Evolutionary conservation across 2,888 invertebrate species (phyloP), one percentile per base, ranked within the genome.

Genomic region (Melanostoma mellinum): DNA sequence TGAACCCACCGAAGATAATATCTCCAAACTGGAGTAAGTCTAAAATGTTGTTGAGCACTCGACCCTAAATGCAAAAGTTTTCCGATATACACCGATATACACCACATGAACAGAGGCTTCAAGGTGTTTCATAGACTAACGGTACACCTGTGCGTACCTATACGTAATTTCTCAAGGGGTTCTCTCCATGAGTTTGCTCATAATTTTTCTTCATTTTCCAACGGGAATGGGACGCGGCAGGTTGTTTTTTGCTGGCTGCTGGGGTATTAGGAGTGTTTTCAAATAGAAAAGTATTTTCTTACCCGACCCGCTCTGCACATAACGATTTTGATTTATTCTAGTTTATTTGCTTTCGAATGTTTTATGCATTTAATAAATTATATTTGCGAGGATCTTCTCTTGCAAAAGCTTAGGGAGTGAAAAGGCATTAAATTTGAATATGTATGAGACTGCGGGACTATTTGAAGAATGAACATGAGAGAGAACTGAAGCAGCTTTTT

Each of bases 291-390:
- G 8, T 44, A 60, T 61, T 9, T 46, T 38, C 46, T 30, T 50
- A 63, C 63, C 63, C 63, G 36, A 10, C 33, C 3, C 30, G n/a
- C 32, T n/a, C n/a, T 10, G 8, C n/a, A 42, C 36, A 46, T 69
- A 52, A 44, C 79, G 74, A 79, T 84, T 84, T 79, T 84, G 84
- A 79, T 84, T 84, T 79, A 84, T 84, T 75, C 67, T 63, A 71
- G 69, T 78, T 84, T 84, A 84, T 79, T 84, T 79, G 79, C 71
- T 71, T 63, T 67, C 67, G 79, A 79, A 84, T 84, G 84, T 84
- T 84, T 84, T 84, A 84, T 84, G 84, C 84, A 84, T 84, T 84
- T 84, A 84, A 84, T 84, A 79, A 84, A 84, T 84, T 84, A 84
- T 74, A 79, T 84, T 71, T 79, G 78, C 74, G 78, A 50, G 71